Evolutionary conservation across 2,888 invertebrate genomes (phyloP).

Genomic region (Bhutanitis thaidina): DNA sequence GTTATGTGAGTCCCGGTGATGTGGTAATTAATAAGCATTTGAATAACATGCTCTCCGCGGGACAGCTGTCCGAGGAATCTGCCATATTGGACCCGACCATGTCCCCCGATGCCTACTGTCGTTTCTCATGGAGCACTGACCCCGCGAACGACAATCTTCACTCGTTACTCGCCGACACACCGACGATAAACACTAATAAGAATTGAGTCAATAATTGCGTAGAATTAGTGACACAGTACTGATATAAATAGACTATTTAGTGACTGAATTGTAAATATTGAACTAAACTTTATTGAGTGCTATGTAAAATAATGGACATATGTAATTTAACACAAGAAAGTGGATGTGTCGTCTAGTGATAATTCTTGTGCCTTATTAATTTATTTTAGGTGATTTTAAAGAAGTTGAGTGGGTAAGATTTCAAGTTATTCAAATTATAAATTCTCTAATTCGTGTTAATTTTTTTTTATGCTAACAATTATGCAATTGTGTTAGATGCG

Average conservation of each 20-base stretch:
- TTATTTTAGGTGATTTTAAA: conserved; percentile 73
- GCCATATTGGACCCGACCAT: conserved; percentile 68
- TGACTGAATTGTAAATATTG: conserved; percentile 64
- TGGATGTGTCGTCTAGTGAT: conserved; percentile 73
- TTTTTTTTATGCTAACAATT: not conserved
- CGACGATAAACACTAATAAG: conserved; percentile 52
- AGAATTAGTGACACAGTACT: conserved; percentile 46
- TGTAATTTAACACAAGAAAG: conserved; percentile 51
- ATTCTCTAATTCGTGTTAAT: conserved; percentile 4
- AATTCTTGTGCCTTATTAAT: conserved; percentile 79
- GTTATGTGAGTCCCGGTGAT: conserved; percentile 66
- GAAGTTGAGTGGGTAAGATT: conserved; percentile 69
- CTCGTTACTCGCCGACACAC: conserved; percentile 60
- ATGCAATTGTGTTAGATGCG: not conserved
- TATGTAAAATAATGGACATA: conserved; percentile 55
- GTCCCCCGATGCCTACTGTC: conserved; percentile 74
- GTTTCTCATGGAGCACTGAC: conserved; percentile 74
- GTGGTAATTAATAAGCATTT: conserved; percentile 69
- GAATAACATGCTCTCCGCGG: conserved; percentile 58
- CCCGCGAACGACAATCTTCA: conserved; percentile 70
- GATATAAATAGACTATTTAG: conserved; percentile 46
- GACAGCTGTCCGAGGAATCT: conserved; percentile 58
- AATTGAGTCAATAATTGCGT: conserved; percentile 50
- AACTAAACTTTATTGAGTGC: conserved; percentile 56
- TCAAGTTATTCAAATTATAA: not conserved